Conservation (phyloP, 1,140 invertebrate species). For the Camponotus vicinus region DNA sequence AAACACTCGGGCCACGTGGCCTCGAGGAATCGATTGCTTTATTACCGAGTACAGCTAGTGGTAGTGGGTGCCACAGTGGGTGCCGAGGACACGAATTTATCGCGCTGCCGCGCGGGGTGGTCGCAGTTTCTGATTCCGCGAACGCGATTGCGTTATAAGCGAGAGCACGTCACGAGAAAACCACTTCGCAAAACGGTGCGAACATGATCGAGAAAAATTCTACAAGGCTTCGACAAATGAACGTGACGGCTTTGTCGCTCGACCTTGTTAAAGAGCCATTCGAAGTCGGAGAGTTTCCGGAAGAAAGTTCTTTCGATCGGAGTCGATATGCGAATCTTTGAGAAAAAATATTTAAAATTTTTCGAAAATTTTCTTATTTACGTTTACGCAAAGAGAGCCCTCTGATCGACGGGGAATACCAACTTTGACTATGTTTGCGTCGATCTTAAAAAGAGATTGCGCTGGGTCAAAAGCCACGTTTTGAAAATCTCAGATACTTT, state of each 20-base stretch:
- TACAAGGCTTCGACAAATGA: not conserved
- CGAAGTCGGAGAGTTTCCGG: no score
- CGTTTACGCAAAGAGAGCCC: not conserved
- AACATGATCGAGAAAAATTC: not conserved
- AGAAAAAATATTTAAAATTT: no score
- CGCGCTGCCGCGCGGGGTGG: not conserved
- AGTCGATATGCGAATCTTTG: no score
- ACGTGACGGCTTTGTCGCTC: no score
- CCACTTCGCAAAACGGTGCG: no score
- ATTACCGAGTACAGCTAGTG: conserved; percentile 41
- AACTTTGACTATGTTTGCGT: not conserved
- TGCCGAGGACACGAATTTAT: conserved; percentile 52
- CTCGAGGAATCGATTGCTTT: conserved; percentile 54
- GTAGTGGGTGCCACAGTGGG: conserved; percentile 10
- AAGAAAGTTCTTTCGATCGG: no score
- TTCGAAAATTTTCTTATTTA: no score
- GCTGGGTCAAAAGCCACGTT: not conserved
- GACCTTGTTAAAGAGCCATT: no score
- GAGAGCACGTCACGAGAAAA: conserved; percentile 6
- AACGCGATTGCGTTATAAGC: conserved; percentile 37
- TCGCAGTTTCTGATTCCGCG: conserved; percentile 33
- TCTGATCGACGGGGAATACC: not conserved
- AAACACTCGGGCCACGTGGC: conserved; percentile 52
- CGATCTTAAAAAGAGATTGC: not conserved
- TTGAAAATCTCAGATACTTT: conserved; percentile 27